A percentile compares a stretch with the other conserved stretches of the same genome.
phyloP scores from a whole-genome alignment of 2,888 invertebrate genomes.

The Hylaea fasciaria region DNA sequence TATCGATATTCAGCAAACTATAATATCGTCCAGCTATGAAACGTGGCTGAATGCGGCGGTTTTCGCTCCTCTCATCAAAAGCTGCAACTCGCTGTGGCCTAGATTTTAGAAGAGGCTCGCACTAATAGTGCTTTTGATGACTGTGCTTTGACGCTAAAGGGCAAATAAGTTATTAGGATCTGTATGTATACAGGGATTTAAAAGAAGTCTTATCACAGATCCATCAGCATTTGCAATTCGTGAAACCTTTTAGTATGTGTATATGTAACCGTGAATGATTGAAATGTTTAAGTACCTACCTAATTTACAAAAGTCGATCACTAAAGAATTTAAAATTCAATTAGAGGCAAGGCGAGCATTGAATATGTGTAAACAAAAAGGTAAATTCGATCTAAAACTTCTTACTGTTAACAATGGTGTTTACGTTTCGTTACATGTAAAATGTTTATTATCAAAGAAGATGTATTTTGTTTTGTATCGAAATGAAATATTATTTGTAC shows the following conservation, averaged over 20 bases:
- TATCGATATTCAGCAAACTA: slow-evolving; percentile 39
- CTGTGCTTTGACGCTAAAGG: slow-evolving; percentile 28
- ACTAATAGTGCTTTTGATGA: slow-evolving; percentile 34
- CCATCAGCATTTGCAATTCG: neutral
- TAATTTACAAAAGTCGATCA: too few species aligned
- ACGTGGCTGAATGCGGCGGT: slow-evolving; percentile 4
- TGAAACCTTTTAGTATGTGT: neutral
- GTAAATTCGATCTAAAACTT: neutral
- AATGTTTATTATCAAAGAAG: neutral
- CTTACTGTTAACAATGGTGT: neutral
- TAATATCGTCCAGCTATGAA: slow-evolving; percentile 34
- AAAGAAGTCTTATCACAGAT: neutral
- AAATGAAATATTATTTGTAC: too few species aligned
- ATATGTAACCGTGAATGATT: too few species aligned
- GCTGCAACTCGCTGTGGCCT: slow-evolving; percentile 26
- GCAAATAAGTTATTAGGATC: slow-evolving; percentile 6
- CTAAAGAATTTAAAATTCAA: neutral
- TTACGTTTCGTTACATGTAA: neutral
- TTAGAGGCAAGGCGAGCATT: neutral
- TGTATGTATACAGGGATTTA: neutral
- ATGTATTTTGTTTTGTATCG: neutral
- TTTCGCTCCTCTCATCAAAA: slow-evolving; percentile 17
- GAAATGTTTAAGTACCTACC: too few species aligned
- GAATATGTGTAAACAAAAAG: neutral
- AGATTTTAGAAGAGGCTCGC: slow-evolving; percentile 34